phyloP scores from a whole-genome alignment of 2,113 vertebrate species.

The Philantomba maxwellii region DNA sequence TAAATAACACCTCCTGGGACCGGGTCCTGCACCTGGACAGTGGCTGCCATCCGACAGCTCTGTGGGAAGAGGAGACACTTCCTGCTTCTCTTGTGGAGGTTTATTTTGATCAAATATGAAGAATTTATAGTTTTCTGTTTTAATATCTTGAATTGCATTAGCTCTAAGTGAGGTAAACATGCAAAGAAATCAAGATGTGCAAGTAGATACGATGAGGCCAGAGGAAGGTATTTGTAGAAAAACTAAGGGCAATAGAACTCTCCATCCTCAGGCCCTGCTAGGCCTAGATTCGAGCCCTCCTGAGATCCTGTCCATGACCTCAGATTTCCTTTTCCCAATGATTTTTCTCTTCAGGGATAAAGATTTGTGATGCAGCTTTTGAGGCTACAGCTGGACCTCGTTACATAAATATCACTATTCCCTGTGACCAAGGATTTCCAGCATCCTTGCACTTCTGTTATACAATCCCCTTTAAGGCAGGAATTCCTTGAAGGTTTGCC shows the following conservation, averaged over 20 bases:
- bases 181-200: neutral
- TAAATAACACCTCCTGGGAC: neutral
- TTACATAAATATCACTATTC: neutral
- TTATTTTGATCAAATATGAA: neutral
- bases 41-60: neutral
- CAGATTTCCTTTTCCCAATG: neutral
- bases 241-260: neutral
- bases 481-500: neutral
- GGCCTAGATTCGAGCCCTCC: neutral
- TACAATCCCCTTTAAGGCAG: neutral
- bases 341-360: neutral
- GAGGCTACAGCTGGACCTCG: neutral
- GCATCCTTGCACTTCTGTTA: neutral
- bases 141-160: neutral
- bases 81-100: neutral
- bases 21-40: neutral
- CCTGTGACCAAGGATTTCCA: neutral
- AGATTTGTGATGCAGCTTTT: neutral
- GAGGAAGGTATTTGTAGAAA: neutral
- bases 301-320: neutral
- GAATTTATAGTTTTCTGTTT: neutral
- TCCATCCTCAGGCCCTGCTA: neutral
- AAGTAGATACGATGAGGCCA: neutral
- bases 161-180: neutral
- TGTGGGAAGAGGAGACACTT: neutral